Conservation (phyloP, 2,888 invertebrate species). For the Lordiphosa fenestrarum region DNA sequence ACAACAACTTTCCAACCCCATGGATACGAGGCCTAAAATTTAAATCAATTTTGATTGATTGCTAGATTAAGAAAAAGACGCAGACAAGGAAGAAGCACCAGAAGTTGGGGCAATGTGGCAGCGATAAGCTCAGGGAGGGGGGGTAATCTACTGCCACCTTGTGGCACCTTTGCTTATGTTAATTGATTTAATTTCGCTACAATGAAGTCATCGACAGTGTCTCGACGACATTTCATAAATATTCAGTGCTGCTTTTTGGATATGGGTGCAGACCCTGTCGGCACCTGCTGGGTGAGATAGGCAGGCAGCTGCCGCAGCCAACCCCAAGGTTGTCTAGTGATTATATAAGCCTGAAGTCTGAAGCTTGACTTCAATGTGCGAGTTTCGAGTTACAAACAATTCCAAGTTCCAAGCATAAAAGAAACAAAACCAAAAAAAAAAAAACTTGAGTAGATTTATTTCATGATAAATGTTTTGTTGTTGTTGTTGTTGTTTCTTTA, state of each 20-base stretch:
- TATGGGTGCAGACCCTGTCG: slow-evolving; percentile 9
- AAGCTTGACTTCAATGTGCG: slow-evolving; percentile 46
- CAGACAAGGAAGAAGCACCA: slow-evolving; percentile 1
- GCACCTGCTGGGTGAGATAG: slow-evolving; percentile 15
- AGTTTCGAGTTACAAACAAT: slow-evolving; percentile 48
- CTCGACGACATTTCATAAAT: slow-evolving; percentile 57
- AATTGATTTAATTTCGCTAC: slow-evolving; percentile 71
- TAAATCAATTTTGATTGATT: slow-evolving; percentile 78
- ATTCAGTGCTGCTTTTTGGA: slow-evolving; percentile 29
- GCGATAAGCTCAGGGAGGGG: slow-evolving; percentile 28
- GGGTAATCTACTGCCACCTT: slow-evolving; percentile 17
- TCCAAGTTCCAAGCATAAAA: slow-evolving; percentile 29
- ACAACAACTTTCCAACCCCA: slow-evolving; percentile 4
- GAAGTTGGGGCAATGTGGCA: slow-evolving; percentile 27
- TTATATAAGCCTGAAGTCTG: slow-evolving; percentile 43
- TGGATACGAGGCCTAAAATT: slow-evolving; percentile 66
- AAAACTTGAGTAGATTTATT: slow-evolving; percentile 67
- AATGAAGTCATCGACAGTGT: slow-evolving; percentile 65
- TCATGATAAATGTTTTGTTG: slow-evolving; percentile 65
- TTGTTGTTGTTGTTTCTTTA: slow-evolving; percentile 62
- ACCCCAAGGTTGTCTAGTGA: slow-evolving; percentile 33
- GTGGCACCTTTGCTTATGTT: slow-evolving; percentile 33
- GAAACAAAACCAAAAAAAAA: slow-evolving; percentile 34
- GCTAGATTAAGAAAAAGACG: slow-evolving; percentile 61
- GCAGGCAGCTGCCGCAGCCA: slow-evolving; percentile 24